These are phyloP conservation scores for Willowsia nigromaculata DNA, from an alignment of 2,888 invertebrate genomes.

Conservation along the genomic window DNA sequence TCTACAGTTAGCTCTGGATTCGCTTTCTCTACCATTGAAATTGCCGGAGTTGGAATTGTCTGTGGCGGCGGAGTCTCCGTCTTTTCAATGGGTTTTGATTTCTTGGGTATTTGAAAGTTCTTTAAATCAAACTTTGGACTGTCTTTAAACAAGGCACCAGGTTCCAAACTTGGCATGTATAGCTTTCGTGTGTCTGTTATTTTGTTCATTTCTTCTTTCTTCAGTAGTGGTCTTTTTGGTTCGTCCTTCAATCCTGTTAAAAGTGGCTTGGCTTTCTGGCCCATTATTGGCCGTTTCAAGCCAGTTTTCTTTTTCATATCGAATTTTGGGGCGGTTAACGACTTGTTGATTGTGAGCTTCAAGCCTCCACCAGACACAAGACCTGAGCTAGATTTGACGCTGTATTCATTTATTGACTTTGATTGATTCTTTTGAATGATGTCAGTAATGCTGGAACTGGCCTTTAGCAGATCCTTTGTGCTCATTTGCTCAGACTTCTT, in stretches of 20 bases:
- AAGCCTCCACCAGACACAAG: conserved; percentile 80
- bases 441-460: conserved; percentile 76
- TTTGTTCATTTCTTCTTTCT: conserved; percentile 62
- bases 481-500: conserved; percentile 65
- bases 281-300: conserved; percentile 63
- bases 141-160: conserved; percentile 54
- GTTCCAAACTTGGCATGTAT: conserved; percentile 54
- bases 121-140: conserved; percentile 75
- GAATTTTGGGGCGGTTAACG: conserved; percentile 80
- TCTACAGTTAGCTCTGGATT: conserved; percentile 41
- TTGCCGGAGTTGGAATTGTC: conserved; percentile 38
- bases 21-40: conserved; percentile 31
- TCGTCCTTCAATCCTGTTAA: conserved; percentile 35
- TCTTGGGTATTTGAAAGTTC: conserved; percentile 78
- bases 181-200: conserved; percentile 59
- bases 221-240: conserved; percentile 52
- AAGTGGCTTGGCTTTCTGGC: conserved; percentile 60
- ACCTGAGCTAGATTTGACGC: conserved; percentile 74
- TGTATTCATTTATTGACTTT: conserved; percentile 73
- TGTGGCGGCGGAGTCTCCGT: conserved; percentile 38
- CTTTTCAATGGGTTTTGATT: conserved; percentile 66
- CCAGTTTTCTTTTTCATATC: conserved; percentile 64
- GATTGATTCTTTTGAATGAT: conserved; percentile 73
- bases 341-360: conserved; percentile 95
- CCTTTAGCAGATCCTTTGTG: conserved; percentile 75